Conservation (phyloP, 2,113 vertebrate genomes). For the Hippolais icterina region DNA sequence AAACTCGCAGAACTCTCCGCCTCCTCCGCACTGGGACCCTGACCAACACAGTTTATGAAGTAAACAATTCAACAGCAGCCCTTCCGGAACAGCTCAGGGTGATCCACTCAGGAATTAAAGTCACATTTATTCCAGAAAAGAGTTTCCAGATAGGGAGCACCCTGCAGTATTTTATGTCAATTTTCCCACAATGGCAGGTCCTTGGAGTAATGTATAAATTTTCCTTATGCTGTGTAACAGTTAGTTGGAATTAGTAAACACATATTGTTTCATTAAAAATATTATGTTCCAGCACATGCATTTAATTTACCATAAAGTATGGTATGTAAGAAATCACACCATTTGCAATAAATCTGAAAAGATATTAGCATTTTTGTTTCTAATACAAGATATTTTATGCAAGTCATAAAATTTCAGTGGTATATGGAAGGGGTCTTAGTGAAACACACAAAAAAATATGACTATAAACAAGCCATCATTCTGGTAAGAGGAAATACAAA, state of each 20-base stretch:
- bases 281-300: not conserved
- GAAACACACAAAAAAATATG: constrained; percentile 73
- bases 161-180: not conserved
- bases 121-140: not conserved
- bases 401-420: constrained; percentile 69
- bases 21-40: constrained; percentile 34
- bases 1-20: not conserved
- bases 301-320: constrained; percentile 55
- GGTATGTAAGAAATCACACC: constrained; percentile 57
- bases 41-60: constrained; percentile 24
- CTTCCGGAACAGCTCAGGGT: not conserved
- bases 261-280: constrained; percentile 55
- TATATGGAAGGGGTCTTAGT: constrained; percentile 72
- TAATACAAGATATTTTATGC: constrained; percentile 65
- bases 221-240: constrained; percentile 2
- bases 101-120: not conserved
- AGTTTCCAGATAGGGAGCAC: not conserved
- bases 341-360: constrained; percentile 65
- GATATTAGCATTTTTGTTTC: constrained; percentile 60
- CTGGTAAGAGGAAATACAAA: constrained; percentile 86
- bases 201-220: constrained; percentile 20
- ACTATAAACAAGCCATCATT: constrained; percentile 86
- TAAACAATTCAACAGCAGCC: constrained; percentile 41
- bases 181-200: not conserved
- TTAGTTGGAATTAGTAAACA: constrained; percentile 51